Base-by-base conservation (phyloP, 64 coral and sea anemone species). In the Montipora capricornis region DNA sequence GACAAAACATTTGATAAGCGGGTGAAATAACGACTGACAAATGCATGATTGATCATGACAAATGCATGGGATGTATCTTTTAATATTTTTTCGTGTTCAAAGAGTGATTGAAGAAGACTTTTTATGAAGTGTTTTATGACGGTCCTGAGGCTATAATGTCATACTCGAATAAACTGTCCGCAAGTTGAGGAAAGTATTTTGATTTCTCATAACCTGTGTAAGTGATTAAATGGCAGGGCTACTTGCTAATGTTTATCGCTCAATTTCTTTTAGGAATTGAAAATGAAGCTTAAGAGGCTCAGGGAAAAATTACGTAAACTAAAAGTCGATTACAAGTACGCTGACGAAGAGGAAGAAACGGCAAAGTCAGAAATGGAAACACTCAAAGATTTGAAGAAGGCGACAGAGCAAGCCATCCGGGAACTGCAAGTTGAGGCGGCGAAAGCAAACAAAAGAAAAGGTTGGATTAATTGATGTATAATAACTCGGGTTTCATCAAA, bases 301-400 rank as follows among this genome's bases (percentile, higher is more conserved):
- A 86, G 93, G 86, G 16, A 69, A 45, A 98, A 95, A 76, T 58
- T 98, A 47, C 89, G 81, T 7, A 98, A 89, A 81, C 47, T 98
- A 45, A 88, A 94, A 85, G 10, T 82, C 15, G 92, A 93, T n/a
- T 93, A 93, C 48, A 52, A 93, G 6, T 81, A 79, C 51, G 49
- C 46, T 20, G 78, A 51, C 2, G 80, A 88, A n/a, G 95, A 96
- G 19, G 80, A 90, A 16, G 91, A 96, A 75, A 91, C 93, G 13
- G 93, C 95, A 49, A 98, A 98, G 49, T 98, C 96, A 4, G 96
- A 98, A 48, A 92, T 95, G 89, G 89, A 94, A 15, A 98, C 96
- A 48, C 70, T 98, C 17, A 89, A 98, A 74, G 92, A 98, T 84
- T 87, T 98, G 78, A 98, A 98, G 64, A 89, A 73, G 48, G 96